Evolutionary conservation across 2,113 vertebrate species (phyloP), one percentile per base, ranked within the genome.

Genomic region (Cygnus buccinator): DNA sequence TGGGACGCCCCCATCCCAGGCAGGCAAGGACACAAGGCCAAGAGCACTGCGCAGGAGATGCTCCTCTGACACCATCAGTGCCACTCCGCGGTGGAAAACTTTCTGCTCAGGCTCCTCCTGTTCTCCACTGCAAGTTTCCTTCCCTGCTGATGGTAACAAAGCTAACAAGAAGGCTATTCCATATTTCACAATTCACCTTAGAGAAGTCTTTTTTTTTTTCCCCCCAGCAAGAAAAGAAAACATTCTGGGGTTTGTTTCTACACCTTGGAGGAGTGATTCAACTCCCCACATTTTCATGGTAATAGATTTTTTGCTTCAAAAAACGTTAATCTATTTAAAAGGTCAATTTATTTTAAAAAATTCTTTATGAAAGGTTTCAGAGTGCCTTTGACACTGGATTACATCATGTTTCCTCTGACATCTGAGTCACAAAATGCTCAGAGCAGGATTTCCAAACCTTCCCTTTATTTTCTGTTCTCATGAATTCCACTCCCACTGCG

Each of bases 251-350:
- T 91, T 83, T 94, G 35, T 50, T 91, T 78, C 78, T 94, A 68
- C 89, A 94, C 89, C 87, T 96, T 21, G 85, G 63, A 82, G 23
- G 78, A 72, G 74, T 9, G 33, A 91, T 63, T 93, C 28, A 76
- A n/a, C 28, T 58, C 62, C 35, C 57, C 11, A 0, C n/a, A 73
- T 76, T 91, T 96, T 79, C 91, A 80, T 14, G 44, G 58, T 85
- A 90, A 90, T 80, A 41, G 23, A 41, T 22, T 28, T 48, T 73
- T 61, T 59, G 4, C 71, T 89, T 84, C 67, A 91, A 31, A 75
- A 93, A 93, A 90, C 31, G 74, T 94, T 89, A 87, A 96, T 84
- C 78, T 74, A 67, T 90, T 96, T 91, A 86, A 96, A 86, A 93
- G 92, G 84, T 93, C 84, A 52, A 39, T 62, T 93, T 61, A 39